Evolutionary conservation across 2,888 invertebrate species (phyloP).

Genomic region (Sipha maydis): DNA sequence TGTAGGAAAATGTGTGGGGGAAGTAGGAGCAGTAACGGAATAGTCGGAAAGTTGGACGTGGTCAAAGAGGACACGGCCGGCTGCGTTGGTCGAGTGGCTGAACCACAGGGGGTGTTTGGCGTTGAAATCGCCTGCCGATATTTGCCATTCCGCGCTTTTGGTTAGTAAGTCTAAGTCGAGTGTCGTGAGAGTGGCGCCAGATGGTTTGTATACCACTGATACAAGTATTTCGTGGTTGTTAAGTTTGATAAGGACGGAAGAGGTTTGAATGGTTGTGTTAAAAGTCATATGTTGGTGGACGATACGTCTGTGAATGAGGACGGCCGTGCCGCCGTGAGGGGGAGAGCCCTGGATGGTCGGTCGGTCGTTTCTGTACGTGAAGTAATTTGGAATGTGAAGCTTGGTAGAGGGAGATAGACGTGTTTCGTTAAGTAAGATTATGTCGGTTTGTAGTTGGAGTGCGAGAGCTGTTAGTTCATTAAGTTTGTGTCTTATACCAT

Average conservation of each 20-base stretch:
- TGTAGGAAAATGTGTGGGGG: not conserved
- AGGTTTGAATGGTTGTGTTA: not conserved
- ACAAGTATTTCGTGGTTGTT: not conserved
- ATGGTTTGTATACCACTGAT: constrained; percentile 3
- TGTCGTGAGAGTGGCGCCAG: not conserved
- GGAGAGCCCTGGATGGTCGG: too few species aligned
- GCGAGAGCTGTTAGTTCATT: not conserved
- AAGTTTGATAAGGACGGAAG: not conserved
- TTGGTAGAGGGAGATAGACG: not conserved
- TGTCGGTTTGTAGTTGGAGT: not conserved
- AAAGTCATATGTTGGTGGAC: not conserved
- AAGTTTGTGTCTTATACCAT: not conserved
- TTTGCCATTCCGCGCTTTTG: not conserved
- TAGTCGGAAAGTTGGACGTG: constrained; percentile 7
- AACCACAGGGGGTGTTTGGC: not conserved
- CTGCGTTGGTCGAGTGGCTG: not conserved
- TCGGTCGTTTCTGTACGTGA: not conserved
- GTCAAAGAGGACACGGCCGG: not conserved
- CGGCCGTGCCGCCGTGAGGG: too few species aligned
- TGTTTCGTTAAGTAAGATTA: not conserved
- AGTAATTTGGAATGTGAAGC: not conserved
- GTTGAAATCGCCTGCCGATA: not conserved
- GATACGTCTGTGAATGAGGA: too few species aligned
- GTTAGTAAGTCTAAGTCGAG: not conserved
- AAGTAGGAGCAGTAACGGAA: not conserved